Evolutionary conservation across 1,140 invertebrate species (phyloP).

Genomic region (Nasonia vitripennis): DNA sequence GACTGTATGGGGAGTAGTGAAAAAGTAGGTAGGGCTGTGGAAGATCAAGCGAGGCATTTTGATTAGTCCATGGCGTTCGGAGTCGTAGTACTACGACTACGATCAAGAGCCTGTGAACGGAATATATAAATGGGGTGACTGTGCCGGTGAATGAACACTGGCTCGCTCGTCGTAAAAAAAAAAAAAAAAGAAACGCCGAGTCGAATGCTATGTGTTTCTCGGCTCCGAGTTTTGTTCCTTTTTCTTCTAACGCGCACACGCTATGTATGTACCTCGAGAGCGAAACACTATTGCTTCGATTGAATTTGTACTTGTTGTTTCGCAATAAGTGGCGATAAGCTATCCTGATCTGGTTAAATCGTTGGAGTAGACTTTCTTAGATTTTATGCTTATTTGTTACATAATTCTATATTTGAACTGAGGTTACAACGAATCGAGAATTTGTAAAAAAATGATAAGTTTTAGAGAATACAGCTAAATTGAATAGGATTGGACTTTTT

Average conservation of each 20-base stretch:
- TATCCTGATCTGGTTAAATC: no score
- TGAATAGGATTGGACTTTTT: no score
- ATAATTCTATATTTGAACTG: no score
- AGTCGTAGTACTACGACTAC: constrained; percentile 3
- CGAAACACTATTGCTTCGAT: no score
- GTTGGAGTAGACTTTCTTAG: no score
- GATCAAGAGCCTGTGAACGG: background rate
- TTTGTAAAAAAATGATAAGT: no score
- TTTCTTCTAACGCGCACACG: background rate
- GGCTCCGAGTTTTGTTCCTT: background rate
- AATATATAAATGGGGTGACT: constrained; percentile 1
- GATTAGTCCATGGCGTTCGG: background rate
- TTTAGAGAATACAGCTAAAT: no score
- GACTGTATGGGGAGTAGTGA: background rate
- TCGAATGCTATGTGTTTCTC: background rate
- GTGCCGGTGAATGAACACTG: background rate
- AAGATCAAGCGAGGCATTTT: background rate
- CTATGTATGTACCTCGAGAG: no score
- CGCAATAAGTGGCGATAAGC: no score
- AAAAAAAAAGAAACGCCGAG: background rate
- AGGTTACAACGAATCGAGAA: no score
- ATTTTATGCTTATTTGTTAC: no score
- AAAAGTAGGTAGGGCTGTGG: background rate
- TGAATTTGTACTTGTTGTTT: no score
- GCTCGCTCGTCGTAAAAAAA: background rate